Conservation (phyloP, 2,113 vertebrate species). For the Nesoenas mayeri region DNA sequence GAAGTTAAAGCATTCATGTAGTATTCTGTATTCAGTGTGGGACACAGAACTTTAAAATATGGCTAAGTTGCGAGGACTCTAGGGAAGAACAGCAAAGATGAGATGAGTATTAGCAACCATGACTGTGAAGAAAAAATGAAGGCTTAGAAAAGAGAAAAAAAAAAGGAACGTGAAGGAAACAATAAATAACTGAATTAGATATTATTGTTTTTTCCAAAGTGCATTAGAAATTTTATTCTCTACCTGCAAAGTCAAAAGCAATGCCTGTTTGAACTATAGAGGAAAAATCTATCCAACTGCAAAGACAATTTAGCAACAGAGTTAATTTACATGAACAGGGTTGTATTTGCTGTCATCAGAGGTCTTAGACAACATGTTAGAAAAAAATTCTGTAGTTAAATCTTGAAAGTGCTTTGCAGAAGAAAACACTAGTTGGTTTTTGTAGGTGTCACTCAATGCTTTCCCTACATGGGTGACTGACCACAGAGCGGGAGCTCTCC, state of each 20-base stretch:
- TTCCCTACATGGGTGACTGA: not conserved
- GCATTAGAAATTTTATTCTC: not conserved
- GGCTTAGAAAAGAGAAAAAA: not conserved
- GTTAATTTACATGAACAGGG: not conserved
- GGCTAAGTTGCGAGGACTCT: not conserved
- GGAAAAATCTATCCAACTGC: not conserved
- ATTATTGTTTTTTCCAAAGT: not conserved
- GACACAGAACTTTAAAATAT: not conserved
- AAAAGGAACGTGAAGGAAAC: not conserved
- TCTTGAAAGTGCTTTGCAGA: not conserved
- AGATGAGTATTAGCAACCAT: not conserved
- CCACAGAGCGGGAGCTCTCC: not conserved
- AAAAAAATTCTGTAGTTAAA: not conserved
- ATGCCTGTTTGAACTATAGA: not conserved
- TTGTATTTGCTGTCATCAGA: not conserved
- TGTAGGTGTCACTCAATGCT: not conserved
- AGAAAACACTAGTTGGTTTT: not conserved
- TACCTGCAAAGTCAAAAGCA: not conserved
- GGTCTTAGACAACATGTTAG: not conserved
- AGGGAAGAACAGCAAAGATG: not conserved
- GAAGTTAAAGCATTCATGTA: fast-evolving
- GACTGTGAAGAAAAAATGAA: not conserved
- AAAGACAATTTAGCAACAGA: not conserved
- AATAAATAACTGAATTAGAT: not conserved
- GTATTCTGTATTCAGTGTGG: not conserved